phyloP scores from a whole-genome alignment of 2,113 vertebrate genomes.

The Brachypteracias leptosomus region DNA sequence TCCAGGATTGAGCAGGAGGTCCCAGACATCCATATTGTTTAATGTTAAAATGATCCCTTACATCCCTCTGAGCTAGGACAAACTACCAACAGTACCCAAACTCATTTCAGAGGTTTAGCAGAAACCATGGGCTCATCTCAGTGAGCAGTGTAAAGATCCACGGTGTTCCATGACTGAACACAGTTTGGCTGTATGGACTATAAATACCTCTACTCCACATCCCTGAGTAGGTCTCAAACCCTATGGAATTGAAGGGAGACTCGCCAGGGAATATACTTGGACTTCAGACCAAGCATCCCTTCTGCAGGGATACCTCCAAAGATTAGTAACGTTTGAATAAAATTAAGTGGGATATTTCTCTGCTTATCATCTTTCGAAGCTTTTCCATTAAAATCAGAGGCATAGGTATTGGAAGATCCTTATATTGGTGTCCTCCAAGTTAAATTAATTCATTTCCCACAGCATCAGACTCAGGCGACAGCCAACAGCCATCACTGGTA shows the following conservation, averaged over 20 bases:
- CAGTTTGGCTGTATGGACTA: not conserved
- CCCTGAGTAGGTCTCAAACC: not conserved
- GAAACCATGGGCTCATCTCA: not conserved
- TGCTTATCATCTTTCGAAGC: not conserved
- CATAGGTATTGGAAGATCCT: not conserved
- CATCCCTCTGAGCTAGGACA: not conserved
- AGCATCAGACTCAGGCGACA: not conserved
- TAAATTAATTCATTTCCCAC: not conserved
- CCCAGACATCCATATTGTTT: not conserved
- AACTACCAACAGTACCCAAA: not conserved
- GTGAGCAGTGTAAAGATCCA: not conserved
- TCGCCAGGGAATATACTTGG: not conserved
- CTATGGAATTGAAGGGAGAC: not conserved
- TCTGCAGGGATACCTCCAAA: not conserved
- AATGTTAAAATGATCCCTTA: not conserved
- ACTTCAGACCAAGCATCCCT: not conserved
- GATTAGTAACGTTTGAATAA: not conserved
- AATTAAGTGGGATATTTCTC: not conserved
- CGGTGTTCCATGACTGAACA: not conserved
- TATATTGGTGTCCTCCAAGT: not conserved
- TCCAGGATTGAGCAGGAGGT: not conserved
- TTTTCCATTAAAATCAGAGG: not conserved
- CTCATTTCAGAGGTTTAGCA: not conserved
- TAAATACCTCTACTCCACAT: not conserved
- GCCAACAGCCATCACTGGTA: not conserved